Percentiles rank a stretch among this genome's conserved stretches.
These are phyloP conservation scores for Lasius fuliginosus DNA, from an alignment of 2,888 invertebrate species.

Conservation along the genomic window DNA sequence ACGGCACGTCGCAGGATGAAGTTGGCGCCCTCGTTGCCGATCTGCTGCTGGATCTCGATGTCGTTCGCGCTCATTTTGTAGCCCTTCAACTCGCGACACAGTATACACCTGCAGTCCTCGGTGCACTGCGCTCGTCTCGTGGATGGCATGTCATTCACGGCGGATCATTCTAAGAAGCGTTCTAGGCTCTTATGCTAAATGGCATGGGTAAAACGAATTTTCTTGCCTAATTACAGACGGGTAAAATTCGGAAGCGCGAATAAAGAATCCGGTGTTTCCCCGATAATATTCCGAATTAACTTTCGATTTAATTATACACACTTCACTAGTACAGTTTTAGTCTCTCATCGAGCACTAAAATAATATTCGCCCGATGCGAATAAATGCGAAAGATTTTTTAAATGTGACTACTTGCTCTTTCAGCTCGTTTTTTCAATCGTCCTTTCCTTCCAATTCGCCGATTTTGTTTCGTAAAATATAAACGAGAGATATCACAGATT, in stretches of 20 bases:
- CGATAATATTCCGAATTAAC: conserved; percentile 12
- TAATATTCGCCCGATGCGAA: not conserved
- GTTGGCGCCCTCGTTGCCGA: conserved; percentile 87
- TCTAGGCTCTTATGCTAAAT: not conserved
- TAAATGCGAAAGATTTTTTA: not conserved
- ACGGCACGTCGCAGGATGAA: conserved; percentile 85
- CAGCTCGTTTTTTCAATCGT: not conserved
- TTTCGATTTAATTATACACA: conserved; percentile 16
- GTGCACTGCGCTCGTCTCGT: conserved; percentile 63
- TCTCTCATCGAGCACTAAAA: not conserved
- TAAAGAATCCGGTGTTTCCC: conserved; percentile 5
- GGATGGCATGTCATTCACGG: conserved; percentile 71
- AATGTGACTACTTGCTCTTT: not conserved
- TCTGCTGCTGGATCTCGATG: conserved; percentile 48
- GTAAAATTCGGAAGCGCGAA: conserved; percentile 24
- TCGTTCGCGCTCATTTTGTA: conserved; percentile 85
- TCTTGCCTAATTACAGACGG: not conserved
- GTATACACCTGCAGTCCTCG: conserved; percentile 90
- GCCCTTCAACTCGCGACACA: conserved; percentile 91
- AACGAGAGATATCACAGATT: not conserved
- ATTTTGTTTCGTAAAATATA: not conserved
- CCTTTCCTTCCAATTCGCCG: not conserved
- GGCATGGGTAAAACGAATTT: not conserved
- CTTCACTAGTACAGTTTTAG: not conserved
- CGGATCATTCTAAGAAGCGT: conserved; percentile 47